Conservation (phyloP, 2,888 invertebrate species). For the Rhyacophila evoluta region DNA sequence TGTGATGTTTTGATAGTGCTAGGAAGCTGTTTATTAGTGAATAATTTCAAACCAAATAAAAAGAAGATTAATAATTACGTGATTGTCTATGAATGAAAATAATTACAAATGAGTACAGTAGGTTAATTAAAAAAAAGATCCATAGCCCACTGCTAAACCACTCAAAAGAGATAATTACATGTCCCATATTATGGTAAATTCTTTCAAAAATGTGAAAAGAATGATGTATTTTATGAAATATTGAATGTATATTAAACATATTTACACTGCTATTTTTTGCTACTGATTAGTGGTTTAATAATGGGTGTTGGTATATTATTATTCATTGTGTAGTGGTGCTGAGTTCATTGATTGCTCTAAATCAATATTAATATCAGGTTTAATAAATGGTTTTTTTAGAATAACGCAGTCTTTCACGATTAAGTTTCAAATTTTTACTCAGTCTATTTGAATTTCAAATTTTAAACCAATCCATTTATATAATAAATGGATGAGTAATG, state of each 20-base stretch:
- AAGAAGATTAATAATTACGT: neutral
- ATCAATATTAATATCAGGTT: neutral
- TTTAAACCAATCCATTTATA: too few relatives aligned
- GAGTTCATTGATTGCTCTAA: slow-evolving; percentile 19
- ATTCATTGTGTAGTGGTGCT: slow-evolving; percentile 5
- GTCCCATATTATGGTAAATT: too few relatives aligned
- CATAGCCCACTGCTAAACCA: neutral
- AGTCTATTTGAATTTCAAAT: too few relatives aligned
- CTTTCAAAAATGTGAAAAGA: too few relatives aligned
- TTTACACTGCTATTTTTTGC: too few relatives aligned
- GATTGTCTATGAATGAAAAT: neutral
- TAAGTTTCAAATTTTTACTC: too few relatives aligned
- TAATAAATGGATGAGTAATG: too few relatives aligned
- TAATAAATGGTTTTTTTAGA: neutral
- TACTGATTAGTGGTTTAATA: neutral
- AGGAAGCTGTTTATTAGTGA: neutral
- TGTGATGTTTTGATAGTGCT: neutral
- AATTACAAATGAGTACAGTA: neutral
- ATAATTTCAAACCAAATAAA: neutral
- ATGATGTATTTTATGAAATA: too few relatives aligned
- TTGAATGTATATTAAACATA: too few relatives aligned
- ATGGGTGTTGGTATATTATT: neutral
- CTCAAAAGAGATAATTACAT: too few relatives aligned
- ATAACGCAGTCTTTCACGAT: neutral
- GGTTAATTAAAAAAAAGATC: too few relatives aligned